These are phyloP conservation scores for Lerema accius DNA, from an alignment of 1,140 invertebrate species.

Conservation along the genomic window DNA sequence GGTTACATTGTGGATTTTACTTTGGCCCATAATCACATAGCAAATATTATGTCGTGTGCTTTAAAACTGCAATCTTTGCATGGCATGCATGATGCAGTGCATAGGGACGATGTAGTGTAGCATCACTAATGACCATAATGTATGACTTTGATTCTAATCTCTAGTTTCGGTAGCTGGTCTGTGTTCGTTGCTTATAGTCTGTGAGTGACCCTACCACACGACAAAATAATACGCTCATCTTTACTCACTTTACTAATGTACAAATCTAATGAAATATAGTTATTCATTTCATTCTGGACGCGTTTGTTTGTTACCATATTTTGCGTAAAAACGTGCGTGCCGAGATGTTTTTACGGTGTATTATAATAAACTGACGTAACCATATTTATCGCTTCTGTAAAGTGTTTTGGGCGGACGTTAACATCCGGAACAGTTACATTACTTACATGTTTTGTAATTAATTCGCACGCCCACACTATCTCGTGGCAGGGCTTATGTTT, in stretches of 20 bases:
- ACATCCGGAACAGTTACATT: slow-evolving; percentile 57
- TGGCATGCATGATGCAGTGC: too few relatives aligned
- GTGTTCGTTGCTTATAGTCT: too few relatives aligned
- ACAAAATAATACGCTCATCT: too few relatives aligned
- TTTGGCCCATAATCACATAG: too few relatives aligned
- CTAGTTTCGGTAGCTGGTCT: too few relatives aligned
- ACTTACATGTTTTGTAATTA: slow-evolving; percentile 69
- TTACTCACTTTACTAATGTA: slow-evolving; percentile 38
- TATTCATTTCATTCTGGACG: slow-evolving; percentile 41
- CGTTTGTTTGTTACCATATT: slow-evolving; percentile 48
- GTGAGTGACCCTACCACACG: too few relatives aligned
- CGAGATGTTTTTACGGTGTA: slow-evolving; percentile 17
- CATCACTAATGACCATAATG: too few relatives aligned
- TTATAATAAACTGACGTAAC: slow-evolving; percentile 11
- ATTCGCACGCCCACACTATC: slow-evolving; percentile 63
- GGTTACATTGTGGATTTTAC: too few relatives aligned
- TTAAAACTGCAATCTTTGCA: too few relatives aligned
- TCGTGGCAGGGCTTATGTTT: slow-evolving; percentile 47
- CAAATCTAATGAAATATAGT: slow-evolving; percentile 49
- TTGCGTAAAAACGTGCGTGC: slow-evolving; percentile 24
- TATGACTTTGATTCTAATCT: too few relatives aligned
- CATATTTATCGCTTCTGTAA: slow-evolving; percentile 38
- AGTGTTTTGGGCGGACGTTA: slow-evolving; percentile 57
- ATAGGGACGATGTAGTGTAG: too few relatives aligned
- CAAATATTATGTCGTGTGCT: too few relatives aligned